Evolutionary conservation across 2,113 vertebrate genomes (phyloP), one percentile per base, ranked within the genome.

Genomic region (Merops nubicus): DNA sequence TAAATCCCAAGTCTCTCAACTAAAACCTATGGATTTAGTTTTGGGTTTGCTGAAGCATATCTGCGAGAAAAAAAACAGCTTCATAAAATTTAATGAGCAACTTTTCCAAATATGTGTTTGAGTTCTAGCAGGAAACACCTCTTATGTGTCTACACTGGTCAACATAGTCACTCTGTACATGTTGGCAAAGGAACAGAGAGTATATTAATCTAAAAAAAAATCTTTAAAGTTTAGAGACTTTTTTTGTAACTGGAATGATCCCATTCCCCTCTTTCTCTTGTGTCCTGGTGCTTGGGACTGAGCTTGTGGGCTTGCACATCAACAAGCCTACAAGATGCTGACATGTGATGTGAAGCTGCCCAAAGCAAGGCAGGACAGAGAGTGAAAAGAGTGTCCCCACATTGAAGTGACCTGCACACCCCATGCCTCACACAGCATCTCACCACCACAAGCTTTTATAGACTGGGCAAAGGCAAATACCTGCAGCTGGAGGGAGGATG

Each of bases 11-110:
- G 15, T 76, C 8, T 60, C 31, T 92, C 18, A 43, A 33, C 17
- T 72, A 72, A 92, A 93, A 68, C 4, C 6, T 59, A 28, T 84
- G 23, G 21, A 40, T 89, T 78, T 93, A 45, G 23, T 60, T 91
- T 90, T 42, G 83, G 15, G 18, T 83, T 83, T 80, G 22, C 13
- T 4, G 17, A 18, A 72, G 63, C 31, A 65, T 0, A 72, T 16
- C 5, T 54, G 9, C 76, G 23, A 73, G 53, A 72, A 67, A 47
- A 67, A 47, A 93, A 38, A 28, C 1, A 68, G 31, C 28, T 23
- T 80, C 11, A 19, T 65, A 91, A 88, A 51, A 57, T 53, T 19
- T 33, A 89, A 12, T 25, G 31, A 77, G 48, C 11, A 65, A n/a
- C 36, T 89, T 86, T 89, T 73, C 42, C 42, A 36, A 48, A 6